phyloP scores from a whole-genome alignment of 2,113 vertebrate species.

The Calyptomena viridis region DNA sequence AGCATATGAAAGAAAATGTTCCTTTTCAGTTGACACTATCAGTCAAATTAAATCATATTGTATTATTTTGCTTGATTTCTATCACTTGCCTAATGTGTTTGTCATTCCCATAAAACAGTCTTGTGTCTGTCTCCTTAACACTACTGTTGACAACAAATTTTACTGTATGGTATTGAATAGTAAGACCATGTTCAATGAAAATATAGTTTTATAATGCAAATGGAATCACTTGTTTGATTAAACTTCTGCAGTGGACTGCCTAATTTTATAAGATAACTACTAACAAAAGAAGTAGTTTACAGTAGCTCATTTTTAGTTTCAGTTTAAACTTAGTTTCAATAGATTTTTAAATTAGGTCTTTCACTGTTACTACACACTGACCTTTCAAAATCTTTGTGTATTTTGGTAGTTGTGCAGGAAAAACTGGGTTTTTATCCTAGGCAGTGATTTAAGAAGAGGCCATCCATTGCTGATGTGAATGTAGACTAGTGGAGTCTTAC shows the following conservation, averaged over 20 bases:
- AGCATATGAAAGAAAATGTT: not conserved
- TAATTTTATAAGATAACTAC: not conserved
- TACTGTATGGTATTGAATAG: not conserved
- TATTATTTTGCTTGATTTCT: constrained; percentile 11
- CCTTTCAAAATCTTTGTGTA: not conserved
- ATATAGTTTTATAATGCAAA: not conserved
- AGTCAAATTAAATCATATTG: not conserved
- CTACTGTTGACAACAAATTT: not conserved
- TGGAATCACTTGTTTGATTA: not conserved
- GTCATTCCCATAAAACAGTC: not conserved
- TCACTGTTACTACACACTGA: not conserved
- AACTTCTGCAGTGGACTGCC: not conserved
- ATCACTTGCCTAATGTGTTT: not conserved
- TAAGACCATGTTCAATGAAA: not conserved
- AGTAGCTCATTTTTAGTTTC: not conserved
- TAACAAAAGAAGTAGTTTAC: not conserved
- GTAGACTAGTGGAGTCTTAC: not conserved
- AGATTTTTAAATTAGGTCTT: not conserved
- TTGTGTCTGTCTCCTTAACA: not conserved
- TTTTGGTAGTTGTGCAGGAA: not conserved
- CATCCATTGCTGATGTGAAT: not conserved
- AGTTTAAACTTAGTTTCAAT: not conserved
- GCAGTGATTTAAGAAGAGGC: not conserved
- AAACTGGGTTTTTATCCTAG: not conserved
- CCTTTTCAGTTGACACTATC: not conserved